Percentiles rank a stretch among this genome's conserved stretches.
Evolutionary conservation across 2,113 vertebrate species (phyloP).

Genomic region (Lycocorax pyrrhopterus): DNA sequence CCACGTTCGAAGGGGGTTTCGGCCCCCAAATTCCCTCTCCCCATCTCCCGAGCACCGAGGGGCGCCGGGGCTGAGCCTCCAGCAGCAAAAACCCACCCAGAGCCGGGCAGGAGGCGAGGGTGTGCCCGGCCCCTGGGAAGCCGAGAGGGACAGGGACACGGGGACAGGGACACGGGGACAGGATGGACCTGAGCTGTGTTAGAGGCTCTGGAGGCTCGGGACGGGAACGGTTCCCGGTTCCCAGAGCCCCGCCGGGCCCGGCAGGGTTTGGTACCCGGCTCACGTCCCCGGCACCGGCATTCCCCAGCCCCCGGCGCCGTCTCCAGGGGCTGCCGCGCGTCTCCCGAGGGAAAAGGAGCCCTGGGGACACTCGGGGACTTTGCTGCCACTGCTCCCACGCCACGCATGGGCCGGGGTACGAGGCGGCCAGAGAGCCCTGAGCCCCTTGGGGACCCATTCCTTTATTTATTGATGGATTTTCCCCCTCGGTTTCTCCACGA

Average conservation of each 20-base stretch:
- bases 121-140: accelerated
- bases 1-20: accelerated
- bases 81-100: neutral
- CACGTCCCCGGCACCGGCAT: neutral
- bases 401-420: accelerated
- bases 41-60: accelerated
- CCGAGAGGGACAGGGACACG: accelerated
- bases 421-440: neutral
- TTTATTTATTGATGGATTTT: accelerated
- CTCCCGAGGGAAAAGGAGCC: neutral
- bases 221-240: neutral
- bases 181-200: accelerated
- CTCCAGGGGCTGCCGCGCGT: neutral
- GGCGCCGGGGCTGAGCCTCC: accelerated
- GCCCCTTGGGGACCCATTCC: accelerated
- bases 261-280: conserved; percentile 9
- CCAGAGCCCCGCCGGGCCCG: neutral
- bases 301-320: neutral
- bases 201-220: neutral
- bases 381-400: accelerated
- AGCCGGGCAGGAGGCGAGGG: neutral
- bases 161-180: accelerated
- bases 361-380: neutral
- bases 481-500: neutral
- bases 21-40: neutral